Base-by-base conservation (phyloP, 2,888 invertebrate genomes). In the Lymantria dispar region DNA sequence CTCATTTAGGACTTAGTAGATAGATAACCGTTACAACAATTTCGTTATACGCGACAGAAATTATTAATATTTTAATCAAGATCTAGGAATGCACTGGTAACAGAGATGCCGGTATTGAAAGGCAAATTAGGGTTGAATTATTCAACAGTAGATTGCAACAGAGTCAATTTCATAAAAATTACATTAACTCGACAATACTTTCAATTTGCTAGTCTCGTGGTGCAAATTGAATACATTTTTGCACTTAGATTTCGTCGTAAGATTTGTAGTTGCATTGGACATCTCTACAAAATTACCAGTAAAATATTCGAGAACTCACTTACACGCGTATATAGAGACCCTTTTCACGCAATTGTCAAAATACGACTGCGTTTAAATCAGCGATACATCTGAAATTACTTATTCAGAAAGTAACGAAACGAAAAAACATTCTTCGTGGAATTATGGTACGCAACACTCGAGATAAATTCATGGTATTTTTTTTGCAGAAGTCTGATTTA, bases 401-500 rank as follows among this genome's bases (percentile, higher is more conserved):
- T 22, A 30, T 33, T 44, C 8, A 10, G 47, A 30, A 40, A 22
- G 22, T 42, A 12, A 15, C 33, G 33, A 33, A 41, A 57, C n/a
- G 50, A 56, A 60, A 54, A 43, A 14, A 14, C 36, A 14, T 8
- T 43, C 22, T 44, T 29, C n/a, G 1, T 14, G 55, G 60, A 64
- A 57, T 12, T 41, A 47, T 44, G 30, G 40, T 43, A 44, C 41
- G 39, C 38, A 51, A 47, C 33, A 12, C 44, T 31, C 12, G 33
- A 50, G 50, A 61, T 45, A 44, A 43, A 55, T 53, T 64, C 56
- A 47, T 46, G 33, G 10, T 33, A 10, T n/a, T 14, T 29, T 52
- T 53, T 57, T 51, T 52, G 9, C 12, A 8, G 45, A 39, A 59
- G 48, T 52, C 39, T 54, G 53, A 55, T 56, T 56, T 54, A 48